Evolutionary conservation across 2,888 invertebrate species (phyloP), one percentile per base, ranked within the genome.

Genomic region (Drosophila infuscata): DNA sequence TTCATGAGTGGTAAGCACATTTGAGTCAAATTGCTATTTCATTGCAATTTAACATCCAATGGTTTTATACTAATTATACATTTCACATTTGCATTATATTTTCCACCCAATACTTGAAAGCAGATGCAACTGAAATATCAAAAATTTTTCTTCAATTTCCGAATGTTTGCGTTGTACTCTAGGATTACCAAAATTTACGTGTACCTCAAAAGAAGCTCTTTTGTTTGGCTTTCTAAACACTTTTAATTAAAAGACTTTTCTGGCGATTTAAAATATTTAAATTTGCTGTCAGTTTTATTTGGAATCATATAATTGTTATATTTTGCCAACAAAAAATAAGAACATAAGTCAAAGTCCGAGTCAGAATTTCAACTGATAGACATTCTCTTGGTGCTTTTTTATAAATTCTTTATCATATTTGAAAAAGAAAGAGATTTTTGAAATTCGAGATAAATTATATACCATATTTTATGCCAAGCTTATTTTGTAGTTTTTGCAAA

Each of bases 11-110:
- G 46, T 79, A 77, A 71, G 59, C 62, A 62, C 63, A 77, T 75
- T 64, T 66, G 77, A 64, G 32, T 53, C 57, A 76, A 77, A 78
- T 81, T 77, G 61, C 72, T 52, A 77, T 78, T 81, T 49, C 64
- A 54, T 49, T 58, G 65, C 32, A 58, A 64, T 53, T 71, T 67
- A 32, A 61, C 64, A 78, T 80, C 61, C 57, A 58, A 48, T 25
- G 25, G 25, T 25, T 25, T 3, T 71, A 67, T 49, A 63, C 58
- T 72, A 46, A 62, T 66, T 65, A 62, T 53, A 30, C 46, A n/a
- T 60, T 64, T 67, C 62, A 64, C 43, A 63, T 67, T 64, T 70
- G 36, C 61, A 61, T 71, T 61, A 52, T 43, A 63, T 52, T 63
- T 80, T 51, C 38, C 17, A 57, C 12, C 43, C 12, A 43, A 9